phyloP scores from a whole-genome alignment of 2,113 vertebrate species.

The Xenus cinereus region DNA sequence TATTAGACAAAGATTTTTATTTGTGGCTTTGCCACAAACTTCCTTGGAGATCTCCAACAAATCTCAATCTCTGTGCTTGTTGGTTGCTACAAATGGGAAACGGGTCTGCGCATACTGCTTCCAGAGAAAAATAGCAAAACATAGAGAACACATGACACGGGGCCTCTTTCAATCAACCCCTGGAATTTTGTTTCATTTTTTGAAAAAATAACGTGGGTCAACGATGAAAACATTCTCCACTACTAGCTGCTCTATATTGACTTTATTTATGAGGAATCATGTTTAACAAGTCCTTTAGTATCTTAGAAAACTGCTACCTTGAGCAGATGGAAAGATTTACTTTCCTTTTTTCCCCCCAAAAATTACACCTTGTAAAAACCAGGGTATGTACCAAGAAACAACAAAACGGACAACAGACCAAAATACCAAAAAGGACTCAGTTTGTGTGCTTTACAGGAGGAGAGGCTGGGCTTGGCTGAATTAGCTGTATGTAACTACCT shows the following conservation, averaged over 20 bases:
- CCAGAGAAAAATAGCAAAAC: background rate
- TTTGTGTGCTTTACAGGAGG: background rate
- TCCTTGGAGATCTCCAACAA: background rate
- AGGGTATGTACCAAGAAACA: background rate
- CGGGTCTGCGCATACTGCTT: background rate
- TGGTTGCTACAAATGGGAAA: background rate
- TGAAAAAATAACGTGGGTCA: background rate
- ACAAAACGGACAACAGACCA: background rate
- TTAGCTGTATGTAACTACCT: background rate
- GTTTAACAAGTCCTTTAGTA: background rate
- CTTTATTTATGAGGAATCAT: background rate
- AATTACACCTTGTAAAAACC: background rate
- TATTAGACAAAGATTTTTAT: background rate
- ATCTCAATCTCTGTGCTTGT: background rate
- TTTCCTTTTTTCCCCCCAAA: background rate
- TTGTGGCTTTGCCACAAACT: background rate
- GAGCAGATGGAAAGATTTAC: background rate
- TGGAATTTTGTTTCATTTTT: background rate
- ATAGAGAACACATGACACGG: background rate
- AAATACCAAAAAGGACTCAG: background rate
- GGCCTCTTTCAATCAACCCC: background rate
- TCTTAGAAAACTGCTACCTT: background rate
- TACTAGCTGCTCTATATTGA: background rate
- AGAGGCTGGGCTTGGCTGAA: background rate
- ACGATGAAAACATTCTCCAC: background rate